Conservation (phyloP, 2,888 invertebrate genomes). For the Exocentrus adspersus region DNA sequence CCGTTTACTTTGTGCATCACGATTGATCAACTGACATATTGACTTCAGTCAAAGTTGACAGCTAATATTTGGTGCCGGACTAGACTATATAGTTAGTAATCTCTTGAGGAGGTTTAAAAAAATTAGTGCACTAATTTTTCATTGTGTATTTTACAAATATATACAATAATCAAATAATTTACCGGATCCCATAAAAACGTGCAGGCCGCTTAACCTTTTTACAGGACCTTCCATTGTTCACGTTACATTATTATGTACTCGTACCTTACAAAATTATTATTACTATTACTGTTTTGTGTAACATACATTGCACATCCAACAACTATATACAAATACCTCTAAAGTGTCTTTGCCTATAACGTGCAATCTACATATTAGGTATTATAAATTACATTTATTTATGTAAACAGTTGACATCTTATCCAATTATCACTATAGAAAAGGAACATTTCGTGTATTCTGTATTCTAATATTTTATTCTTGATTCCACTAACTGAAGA, state of each 20-base stretch:
- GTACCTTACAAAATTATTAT: conserved; percentile 27
- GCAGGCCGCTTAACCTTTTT: too few species aligned
- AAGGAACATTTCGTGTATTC: conserved; percentile 45
- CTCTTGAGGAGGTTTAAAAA: neutral
- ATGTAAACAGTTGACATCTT: conserved; percentile 19
- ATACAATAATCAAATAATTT: conserved; percentile 28
- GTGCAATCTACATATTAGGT: conserved; percentile 31
- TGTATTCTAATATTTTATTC: conserved; percentile 14
- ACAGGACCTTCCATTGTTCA: conserved; percentile 9
- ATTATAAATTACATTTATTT: conserved; percentile 27
- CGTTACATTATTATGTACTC: conserved; percentile 6
- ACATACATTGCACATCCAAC: conserved; percentile 31
- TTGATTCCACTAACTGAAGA: neutral
- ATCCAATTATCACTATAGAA: conserved; percentile 35
- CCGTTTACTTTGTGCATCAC: too few species aligned
- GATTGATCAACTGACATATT: neutral
- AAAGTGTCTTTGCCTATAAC: conserved; percentile 21
- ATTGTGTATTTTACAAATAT: conserved; percentile 27
- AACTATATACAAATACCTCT: conserved; percentile 29
- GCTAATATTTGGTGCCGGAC: too few species aligned
- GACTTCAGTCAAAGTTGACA: too few species aligned
- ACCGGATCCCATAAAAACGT: conserved; percentile 20
- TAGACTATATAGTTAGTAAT: too few species aligned
- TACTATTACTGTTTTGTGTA: conserved; percentile 24
- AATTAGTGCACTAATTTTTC: neutral